Base-by-base conservation (phyloP, 1,140 invertebrate genomes). In the Calliphora vicina region DNA sequence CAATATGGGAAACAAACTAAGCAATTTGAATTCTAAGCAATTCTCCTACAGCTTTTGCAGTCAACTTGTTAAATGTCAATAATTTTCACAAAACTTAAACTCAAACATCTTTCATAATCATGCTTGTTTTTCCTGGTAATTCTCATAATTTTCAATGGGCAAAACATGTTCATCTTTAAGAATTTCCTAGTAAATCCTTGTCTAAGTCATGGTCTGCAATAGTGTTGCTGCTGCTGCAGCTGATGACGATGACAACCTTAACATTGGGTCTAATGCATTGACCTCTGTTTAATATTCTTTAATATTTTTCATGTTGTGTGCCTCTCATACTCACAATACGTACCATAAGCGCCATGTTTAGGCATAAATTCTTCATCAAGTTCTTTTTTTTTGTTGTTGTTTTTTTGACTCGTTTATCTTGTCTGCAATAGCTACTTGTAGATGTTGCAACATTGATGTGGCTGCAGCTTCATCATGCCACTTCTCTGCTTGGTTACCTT, bases 241-340 rank as follows among this genome's bases (percentile, higher is more conserved):
- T 67, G 61, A 67, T 23, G 61, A 67, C 61, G 61, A 23, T 67
- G 61, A 67, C 61, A 67, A 67, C 61, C 61, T 67, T 67, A 67
- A 67, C 61, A 23, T 67, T 67, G 20, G 50, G 61, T 67, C 61
- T 67, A 67, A 67, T 67, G 61, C 61, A 67, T 67, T 67, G 61
- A 67, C 61, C 61, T 67, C 61, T 23, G n/a, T 57, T 57, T 23
- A 67, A 67, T 23, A 20, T 67, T 67, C n/a, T 57, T 23, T 1
- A 50, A 50, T 50, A 50, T 67, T 2, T 67, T 20, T 67, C 15
- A 50, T 50, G 45, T 13, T n/a, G 4, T 50, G 12, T 23, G 13
- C 50, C 12, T 17, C n/a, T 57, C 13, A 57, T 57, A 67, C n/a
- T 20, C 13, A 8, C 2, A 8, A 67, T 23, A n/a, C 20, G n/a